These are phyloP conservation scores for Pavo muticus DNA, from an alignment of 2,113 vertebrate genomes.

Conservation along the genomic window DNA sequence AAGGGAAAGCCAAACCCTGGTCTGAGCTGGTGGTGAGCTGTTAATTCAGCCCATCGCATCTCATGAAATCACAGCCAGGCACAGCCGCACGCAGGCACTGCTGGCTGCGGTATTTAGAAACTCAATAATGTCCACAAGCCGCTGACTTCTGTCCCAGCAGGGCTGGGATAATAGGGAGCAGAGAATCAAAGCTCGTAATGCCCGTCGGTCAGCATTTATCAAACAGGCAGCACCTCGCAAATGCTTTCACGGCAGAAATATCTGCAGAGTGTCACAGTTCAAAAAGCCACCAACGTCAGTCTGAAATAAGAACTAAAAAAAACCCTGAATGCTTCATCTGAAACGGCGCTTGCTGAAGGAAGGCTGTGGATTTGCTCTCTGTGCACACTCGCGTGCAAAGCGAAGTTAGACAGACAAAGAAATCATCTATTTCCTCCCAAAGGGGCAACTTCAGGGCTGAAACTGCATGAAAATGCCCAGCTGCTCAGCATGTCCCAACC, in stretches of 20 bases:
- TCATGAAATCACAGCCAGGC: constrained; percentile 47
- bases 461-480: background rate
- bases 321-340: background rate
- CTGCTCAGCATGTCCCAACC: background rate
- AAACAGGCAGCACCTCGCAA: background rate
- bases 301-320: constrained; percentile 25
- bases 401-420: background rate
- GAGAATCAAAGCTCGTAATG: constrained; percentile 52
- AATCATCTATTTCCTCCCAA: background rate
- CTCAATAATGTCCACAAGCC: constrained; percentile 35
- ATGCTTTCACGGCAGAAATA: constrained; percentile 61
- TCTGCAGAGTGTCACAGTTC: constrained; percentile 60
- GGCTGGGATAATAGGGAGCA: constrained; percentile 1
- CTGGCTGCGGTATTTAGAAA: constrained; percentile 16
- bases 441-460: background rate
- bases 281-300: constrained; percentile 7
- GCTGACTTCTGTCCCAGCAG: constrained; percentile 56
- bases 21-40: background rate
- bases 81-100: background rate
- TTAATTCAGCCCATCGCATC: background rate
- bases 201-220: constrained; percentile 26
- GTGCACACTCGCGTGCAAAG: background rate
- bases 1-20: constrained; percentile 18
- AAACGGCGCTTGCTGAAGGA: background rate
- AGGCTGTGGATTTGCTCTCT: background rate